Evolutionary conservation across 2,113 vertebrate genomes (phyloP).

Genomic region (Rhineura floridana): DNA sequence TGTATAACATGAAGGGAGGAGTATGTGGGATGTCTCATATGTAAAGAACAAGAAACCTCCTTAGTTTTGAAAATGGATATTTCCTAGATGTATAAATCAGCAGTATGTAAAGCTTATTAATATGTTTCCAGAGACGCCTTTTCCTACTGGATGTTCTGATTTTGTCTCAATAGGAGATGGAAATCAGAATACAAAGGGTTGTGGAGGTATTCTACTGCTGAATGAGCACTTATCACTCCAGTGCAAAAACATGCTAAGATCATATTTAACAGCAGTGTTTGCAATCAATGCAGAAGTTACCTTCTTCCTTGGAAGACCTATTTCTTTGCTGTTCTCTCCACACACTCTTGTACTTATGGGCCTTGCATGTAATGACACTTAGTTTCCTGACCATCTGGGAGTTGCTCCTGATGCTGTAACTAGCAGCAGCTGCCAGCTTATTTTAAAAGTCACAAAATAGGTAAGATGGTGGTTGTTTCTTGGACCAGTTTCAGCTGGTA

Average conservation of each 20-base stretch:
- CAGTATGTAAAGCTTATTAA: neutral
- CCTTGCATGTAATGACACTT: neutral
- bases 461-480: neutral
- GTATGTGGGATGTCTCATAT: neutral
- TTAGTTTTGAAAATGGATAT: neutral
- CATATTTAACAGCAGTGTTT: neutral
- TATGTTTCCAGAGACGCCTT: neutral
- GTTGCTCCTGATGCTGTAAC: neutral
- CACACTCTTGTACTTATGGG: neutral
- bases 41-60: neutral
- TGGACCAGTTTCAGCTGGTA: neutral
- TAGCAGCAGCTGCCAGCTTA: neutral
- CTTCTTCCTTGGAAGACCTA: neutral
- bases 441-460: neutral
- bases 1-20: neutral
- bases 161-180: neutral
- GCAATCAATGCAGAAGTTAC: neutral
- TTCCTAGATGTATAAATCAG: neutral
- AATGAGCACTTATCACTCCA: neutral
- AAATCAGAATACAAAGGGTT: neutral
- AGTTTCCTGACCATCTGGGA: neutral
- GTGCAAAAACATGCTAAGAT: neutral
- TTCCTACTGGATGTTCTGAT: neutral
- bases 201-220: neutral
- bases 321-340: neutral